Evolutionary conservation across 2,113 vertebrate species (phyloP).

Genomic region (Rhinogobius similis): DNA sequence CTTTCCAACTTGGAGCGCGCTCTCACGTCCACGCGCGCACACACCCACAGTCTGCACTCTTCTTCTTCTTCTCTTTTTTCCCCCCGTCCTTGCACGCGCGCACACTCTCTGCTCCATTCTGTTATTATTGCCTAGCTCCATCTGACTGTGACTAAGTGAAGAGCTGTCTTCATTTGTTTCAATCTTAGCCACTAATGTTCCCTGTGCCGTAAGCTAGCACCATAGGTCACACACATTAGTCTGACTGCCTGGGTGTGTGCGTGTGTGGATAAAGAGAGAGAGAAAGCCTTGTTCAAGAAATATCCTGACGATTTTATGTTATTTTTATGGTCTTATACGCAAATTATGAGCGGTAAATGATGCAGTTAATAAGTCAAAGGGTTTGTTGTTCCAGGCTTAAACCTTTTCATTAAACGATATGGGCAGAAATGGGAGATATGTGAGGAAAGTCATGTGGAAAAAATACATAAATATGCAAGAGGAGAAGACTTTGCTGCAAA

Average conservation of each 20-base stretch:
- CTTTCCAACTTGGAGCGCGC: neutral
- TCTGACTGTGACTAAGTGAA: conserved; percentile 73
- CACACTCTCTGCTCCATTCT: conserved; percentile 28
- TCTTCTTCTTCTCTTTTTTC: too few species aligned
- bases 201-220: conserved; percentile 62
- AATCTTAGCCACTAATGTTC: conserved; percentile 71
- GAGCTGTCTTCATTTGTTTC: conserved; percentile 74
- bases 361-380: conserved; percentile 8
- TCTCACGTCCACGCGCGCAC: neutral
- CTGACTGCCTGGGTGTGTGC: conserved; percentile 25
- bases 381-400: neutral
- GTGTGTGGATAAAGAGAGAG: neutral
- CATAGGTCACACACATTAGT: conserved; percentile 69
- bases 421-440: neutral
- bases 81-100: neutral
- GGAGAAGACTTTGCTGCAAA: neutral
- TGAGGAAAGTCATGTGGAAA: neutral
- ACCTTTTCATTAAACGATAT: conserved; percentile 6
- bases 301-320: conserved; percentile 7
- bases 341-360: conserved; percentile 1
- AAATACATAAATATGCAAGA: neutral
- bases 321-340: conserved; percentile 3
- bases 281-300: conserved; percentile 14
- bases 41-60: too few species aligned
- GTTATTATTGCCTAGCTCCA: conserved; percentile 63